phyloP scores from a whole-genome alignment of 2,113 vertebrate genomes.

The Craseonycteris thonglongyai region DNA sequence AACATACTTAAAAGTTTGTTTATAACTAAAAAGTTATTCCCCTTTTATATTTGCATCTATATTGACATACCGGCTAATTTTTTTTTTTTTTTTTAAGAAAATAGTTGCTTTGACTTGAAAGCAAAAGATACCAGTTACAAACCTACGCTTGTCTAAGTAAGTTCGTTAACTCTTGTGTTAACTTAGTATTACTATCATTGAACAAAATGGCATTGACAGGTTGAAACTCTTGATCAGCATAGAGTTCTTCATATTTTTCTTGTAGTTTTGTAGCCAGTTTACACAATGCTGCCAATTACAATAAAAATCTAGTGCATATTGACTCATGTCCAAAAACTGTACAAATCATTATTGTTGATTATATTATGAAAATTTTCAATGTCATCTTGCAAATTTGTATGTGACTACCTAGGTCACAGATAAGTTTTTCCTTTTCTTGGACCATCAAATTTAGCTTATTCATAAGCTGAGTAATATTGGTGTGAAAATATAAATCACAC shows the following conservation, averaged over 20 bases:
- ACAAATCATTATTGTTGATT: not conserved
- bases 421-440: not conserved
- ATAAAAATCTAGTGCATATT: not conserved
- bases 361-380: not conserved
- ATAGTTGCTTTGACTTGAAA: constrained; percentile 6
- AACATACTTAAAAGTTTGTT: not conserved
- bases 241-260: not conserved
- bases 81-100: too few relatives aligned
- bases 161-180: not conserved
- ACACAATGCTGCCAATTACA: not conserved
- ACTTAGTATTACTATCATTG: not conserved
- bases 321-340: not conserved
- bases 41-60: not conserved
- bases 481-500: not conserved
- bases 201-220: not conserved
- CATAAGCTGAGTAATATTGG: not conserved
- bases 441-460: not conserved
- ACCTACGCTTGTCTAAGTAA: not conserved
- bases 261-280: not conserved
- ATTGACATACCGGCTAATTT: too few relatives aligned
- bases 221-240: not conserved
- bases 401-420: not conserved
- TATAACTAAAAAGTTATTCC: constrained; percentile 1
- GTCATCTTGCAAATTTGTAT: not conserved
- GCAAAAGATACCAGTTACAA: constrained; percentile 1